Evolutionary conservation across 2,113 vertebrate species (phyloP), one percentile per base, ranked within the genome.

Genomic region (Rhea pennata): DNA sequence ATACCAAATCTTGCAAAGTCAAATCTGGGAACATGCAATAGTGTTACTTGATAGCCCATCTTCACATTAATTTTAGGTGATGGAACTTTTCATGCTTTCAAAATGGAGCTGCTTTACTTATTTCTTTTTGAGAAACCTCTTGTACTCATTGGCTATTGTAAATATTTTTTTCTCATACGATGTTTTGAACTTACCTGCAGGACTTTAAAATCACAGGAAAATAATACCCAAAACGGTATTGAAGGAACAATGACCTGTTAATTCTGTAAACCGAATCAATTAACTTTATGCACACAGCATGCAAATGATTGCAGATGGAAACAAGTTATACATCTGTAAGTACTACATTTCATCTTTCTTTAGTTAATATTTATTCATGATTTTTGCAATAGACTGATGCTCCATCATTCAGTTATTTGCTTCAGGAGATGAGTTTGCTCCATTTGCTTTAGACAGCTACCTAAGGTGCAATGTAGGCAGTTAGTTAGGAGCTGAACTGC

Each of bases 301-400:
- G 72, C 77, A 58, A 92, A 15, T 96, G 71, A 96, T 33, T 79
- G 69, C 91, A 85, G 81, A 95, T 95, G 94, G 91, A 96, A 94
- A 90, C 42, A 92, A 91, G 58, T 48, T 59, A 17, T 78, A 74
- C 87, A 74, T 71, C 96, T 61, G 95, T 97, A 94, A 97, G 96
- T 95, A 92, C 64, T 9, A 6, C 33, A 59, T 66, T 85, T 74
- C 19, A 42, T n/a, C 21, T 82, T 31, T 59, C 74, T 69, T 39
- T 22, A 44, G 42, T 36, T 80, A 31, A 62, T 24, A 70, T 1
- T 31, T 8, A 67, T 61, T 50, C 40, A 36, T 54, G 36, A 8
- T 22, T 79, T 69, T 64, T 84, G 40, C 53, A 27, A 19, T 39
- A 66, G 15, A 26, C 12, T 65, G 12, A n/a, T 72, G 58, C 17